These are phyloP conservation scores for Hermaeophaga mercurialis DNA, from an alignment of 2,888 invertebrate species.

Conservation along the genomic window DNA sequence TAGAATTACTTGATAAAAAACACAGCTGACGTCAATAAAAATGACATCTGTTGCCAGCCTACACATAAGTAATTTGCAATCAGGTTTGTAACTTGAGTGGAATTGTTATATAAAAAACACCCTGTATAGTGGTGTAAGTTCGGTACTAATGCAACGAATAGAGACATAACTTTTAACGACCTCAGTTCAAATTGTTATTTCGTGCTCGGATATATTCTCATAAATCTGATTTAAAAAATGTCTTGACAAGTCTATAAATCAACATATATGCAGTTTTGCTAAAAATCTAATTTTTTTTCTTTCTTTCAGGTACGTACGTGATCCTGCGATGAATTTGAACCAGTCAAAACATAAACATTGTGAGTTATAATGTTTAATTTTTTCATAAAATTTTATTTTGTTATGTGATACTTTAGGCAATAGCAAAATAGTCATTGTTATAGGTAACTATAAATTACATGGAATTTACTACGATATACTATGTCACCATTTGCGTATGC, in stretches of 20 bases:
- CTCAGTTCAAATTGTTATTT: slow-evolving; percentile 29
- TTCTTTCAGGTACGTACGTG: slow-evolving; percentile 36
- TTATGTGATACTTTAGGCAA: slow-evolving; percentile 3
- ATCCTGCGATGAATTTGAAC: slow-evolving; percentile 7
- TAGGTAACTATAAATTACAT: slow-evolving; percentile 7
- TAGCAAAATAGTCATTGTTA: slow-evolving; percentile 15
- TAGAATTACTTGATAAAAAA: no score
- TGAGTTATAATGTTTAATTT: slow-evolving; percentile 6
- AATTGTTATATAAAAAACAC: neutral
- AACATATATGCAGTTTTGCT: slow-evolving; percentile 25
- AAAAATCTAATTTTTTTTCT: slow-evolving; percentile 23
- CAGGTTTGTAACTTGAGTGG: no score
- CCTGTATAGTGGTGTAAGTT: neutral
- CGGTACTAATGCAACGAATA: slow-evolving; percentile 18
- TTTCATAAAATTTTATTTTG: slow-evolving; percentile 10
- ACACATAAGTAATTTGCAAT: no score
- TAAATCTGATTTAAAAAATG: slow-evolving; percentile 20
- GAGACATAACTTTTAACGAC: slow-evolving; percentile 30
- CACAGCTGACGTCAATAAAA: no score
- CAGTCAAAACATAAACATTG: slow-evolving; percentile 24
- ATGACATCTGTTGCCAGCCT: no score
- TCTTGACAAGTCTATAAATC: slow-evolving; percentile 23
- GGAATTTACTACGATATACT: neutral
- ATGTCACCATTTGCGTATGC: no score
- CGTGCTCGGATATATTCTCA: slow-evolving; percentile 28